Evolutionary conservation across 2,888 invertebrate genomes (phyloP).

Genomic region (Idaea aversata): DNA sequence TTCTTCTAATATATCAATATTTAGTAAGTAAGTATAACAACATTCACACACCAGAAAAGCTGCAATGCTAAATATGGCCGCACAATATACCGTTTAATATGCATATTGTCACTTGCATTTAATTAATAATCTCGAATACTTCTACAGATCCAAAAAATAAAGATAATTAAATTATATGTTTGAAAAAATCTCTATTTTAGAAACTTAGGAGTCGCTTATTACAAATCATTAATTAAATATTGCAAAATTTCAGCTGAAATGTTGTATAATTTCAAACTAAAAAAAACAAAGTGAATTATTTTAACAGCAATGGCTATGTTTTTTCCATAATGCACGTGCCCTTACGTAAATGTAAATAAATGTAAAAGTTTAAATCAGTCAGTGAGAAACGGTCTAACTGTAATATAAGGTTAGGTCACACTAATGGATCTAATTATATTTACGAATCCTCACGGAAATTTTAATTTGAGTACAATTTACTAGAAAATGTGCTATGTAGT

Average conservation of each 20-base stretch:
- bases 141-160: not conserved
- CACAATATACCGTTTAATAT: not conserved
- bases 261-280: too few relatives aligned
- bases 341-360: conserved; percentile 39
- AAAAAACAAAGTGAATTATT: not conserved
- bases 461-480: not conserved
- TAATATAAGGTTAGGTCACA: conserved; percentile 20
- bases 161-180: not conserved
- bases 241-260: not conserved
- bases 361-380: conserved; percentile 57
- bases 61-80: not conserved
- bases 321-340: not conserved
- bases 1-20: not conserved
- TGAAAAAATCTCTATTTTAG: not conserved
- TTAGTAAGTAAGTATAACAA: not conserved
- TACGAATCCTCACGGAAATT: conserved; percentile 16
- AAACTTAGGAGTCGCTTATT: not conserved
- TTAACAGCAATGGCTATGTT: not conserved
- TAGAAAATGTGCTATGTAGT: not conserved
- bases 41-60: not conserved
- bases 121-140: not conserved
- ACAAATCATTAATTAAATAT: not conserved
- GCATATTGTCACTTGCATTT: not conserved
- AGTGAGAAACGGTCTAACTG: conserved; percentile 58
- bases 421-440: conserved; percentile 29